phyloP scores from a whole-genome alignment of 2,797 vertebrate genomes.

The Enteromius argenteus region DNA sequence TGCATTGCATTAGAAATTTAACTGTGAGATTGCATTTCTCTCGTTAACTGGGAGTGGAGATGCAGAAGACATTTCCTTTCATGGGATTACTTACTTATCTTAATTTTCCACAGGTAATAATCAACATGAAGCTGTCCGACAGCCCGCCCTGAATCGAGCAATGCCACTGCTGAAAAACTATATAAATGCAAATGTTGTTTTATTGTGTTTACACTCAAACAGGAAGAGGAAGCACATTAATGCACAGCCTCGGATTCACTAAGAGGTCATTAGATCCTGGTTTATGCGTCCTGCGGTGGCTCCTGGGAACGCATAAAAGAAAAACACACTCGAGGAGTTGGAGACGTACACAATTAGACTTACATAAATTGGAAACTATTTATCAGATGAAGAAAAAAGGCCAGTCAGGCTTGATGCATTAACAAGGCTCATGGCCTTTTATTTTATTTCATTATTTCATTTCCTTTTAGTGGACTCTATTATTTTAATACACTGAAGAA shows the following conservation, averaged over 20 bases:
- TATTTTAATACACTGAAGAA: neutral
- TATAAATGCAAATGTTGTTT: constrained; percentile 85
- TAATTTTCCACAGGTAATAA: constrained; percentile 82
- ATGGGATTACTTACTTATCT: constrained; percentile 80
- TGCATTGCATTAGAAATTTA: constrained; percentile 59
- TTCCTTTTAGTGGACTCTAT: neutral
- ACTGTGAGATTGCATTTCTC: constrained; percentile 46
- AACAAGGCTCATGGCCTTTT: neutral
- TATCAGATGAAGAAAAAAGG: neutral
- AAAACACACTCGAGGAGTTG: constrained; percentile 59
- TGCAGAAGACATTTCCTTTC: constrained; percentile 75
- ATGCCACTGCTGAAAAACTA: constrained; percentile 74
- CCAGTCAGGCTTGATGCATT: neutral
- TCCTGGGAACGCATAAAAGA: constrained; percentile 63
- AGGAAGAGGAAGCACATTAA: constrained; percentile 71
- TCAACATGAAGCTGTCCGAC: constrained; percentile 76
- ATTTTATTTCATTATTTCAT: neutral
- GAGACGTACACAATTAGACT: constrained; percentile 44
- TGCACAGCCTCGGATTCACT: constrained; percentile 65
- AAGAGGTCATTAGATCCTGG: constrained; percentile 72
- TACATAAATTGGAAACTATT: constrained; percentile 18
- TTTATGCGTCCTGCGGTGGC: constrained; percentile 62
- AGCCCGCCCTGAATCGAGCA: constrained; percentile 65
- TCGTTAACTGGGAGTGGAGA: constrained; percentile 65
- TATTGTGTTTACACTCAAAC: constrained; percentile 82